Evolutionary conservation across 2,888 invertebrate species (phyloP), one percentile per base, ranked within the genome.

Genomic region (Hyles lineata): DNA sequence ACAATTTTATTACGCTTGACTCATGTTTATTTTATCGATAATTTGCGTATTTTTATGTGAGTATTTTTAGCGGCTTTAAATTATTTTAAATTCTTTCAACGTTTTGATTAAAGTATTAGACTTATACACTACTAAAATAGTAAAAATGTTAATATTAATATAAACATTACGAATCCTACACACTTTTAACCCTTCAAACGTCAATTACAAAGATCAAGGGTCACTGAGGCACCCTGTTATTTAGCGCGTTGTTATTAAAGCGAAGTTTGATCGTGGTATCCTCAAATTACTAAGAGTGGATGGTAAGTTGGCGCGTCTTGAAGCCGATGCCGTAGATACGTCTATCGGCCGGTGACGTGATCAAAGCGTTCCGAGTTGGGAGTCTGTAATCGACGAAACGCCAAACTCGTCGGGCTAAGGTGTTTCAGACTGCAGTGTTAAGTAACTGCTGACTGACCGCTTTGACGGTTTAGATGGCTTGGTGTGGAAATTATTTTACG

Each of bases 311-410:
- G 71, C 77, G 71, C 80, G 82, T 83, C 83, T 82, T 79, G 76
- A 85, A 88, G 83, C 75, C 78, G 85, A 87, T 83, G 78, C 83
- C 82, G 76, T 78, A 82, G 81, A 80, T 78, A 80, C 79, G 80
- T 82, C 83, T 83, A 82, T 83, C 79, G 84, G 84, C 80, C 86
- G 83, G 82, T 84, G 86, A 86, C 82, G 78, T 83, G 90, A 90
- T 90, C 89, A 90, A 90, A 90, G 89, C 80, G 83, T 77, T 79
- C 75, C 75, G 74, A 80, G 75, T 81, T 84, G 74, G 79, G 72
- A 77, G 78, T 77, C 84, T 84, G 85, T 88, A 87, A 89, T 90
- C 84, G 85, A 85, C 84, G 74, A 71, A 84, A 80, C 80, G 82
- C 76, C 78, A 73, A 85, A 83, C 76, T 83, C 75, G 70, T 74